Evolutionary conservation across 2,113 vertebrate species (phyloP), one percentile per base, ranked within the genome.

Genomic region (Misgurnus anguillicaudatus): DNA sequence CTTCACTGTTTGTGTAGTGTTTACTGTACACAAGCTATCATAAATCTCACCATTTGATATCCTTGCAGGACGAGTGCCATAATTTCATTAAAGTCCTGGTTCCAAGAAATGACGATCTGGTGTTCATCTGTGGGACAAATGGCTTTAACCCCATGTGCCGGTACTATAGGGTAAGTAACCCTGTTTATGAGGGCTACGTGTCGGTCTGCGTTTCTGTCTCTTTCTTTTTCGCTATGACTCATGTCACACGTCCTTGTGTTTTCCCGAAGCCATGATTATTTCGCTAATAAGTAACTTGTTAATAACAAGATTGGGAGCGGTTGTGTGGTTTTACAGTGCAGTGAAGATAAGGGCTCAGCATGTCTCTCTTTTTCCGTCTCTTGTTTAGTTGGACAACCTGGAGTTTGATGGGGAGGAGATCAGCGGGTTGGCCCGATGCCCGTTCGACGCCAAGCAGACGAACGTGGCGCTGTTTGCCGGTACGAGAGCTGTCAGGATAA

Each of bases 31-130:
- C 8, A 70, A 79, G 68, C n/a, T 24, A 45, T 1, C 60, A 64
- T 72, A 42, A 51, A 71, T 19, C 61, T 68, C 63, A 53, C 21
- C 57, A 21, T 80, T 51, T 38, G 8, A 74, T 45, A 21, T 39
- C 66, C 80, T 72, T n/a, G 89, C 86, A 99, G 98, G 98, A 99
- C 31, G 98, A 99, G 91, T 98, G 98, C 91, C 98, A 99, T 92
- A 99, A 99, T 89, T 99, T 98, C 86, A 98, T 99, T 90, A 99
- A 99, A 93, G 98, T 99, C 64, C 95, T 99, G 89, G 96, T 99
- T 84, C 98, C 97, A 80, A 95, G 97, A 92, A 98, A 95, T 0
- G 96, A 99, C 13, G 97, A 98, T 86, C 95, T 98, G 89, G 95
- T 97, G 64, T 99, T 99, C 89, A 97, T 99, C 83, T 99, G 98